Percentiles rank a stretch among this genome's conserved stretches.
Evolutionary conservation across 2,797 vertebrate genomes (phyloP).

Genomic region (Tolypeutes matacus): DNA sequence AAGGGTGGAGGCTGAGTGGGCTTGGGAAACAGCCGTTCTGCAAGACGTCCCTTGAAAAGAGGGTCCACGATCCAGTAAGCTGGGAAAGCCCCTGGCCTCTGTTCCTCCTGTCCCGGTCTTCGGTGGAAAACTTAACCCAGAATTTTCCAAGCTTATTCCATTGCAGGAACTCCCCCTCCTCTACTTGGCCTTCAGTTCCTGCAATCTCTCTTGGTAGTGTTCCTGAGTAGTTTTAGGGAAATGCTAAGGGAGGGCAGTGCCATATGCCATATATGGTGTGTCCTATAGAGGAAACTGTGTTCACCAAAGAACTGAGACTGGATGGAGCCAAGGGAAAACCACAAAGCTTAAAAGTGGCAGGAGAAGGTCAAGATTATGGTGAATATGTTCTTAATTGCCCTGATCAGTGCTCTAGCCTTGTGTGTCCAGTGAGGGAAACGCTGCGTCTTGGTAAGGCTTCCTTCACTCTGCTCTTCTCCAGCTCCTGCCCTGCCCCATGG

Average conservation of each 20-base stretch:
- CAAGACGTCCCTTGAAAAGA: neutral
- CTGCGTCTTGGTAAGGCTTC: neutral
- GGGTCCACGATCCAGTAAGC: neutral
- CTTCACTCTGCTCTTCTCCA: rapidly evolving
- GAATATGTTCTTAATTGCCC: rapidly evolving
- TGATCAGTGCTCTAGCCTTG: rapidly evolving
- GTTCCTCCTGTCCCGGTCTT: neutral
- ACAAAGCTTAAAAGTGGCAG: too few relatives aligned
- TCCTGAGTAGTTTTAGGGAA: neutral
- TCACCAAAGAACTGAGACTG: neutral
- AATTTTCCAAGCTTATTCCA: neutral
- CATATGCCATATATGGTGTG: rapidly evolving
- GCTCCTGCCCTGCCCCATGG: rapidly evolving
- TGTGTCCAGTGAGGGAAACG: rapidly evolving
- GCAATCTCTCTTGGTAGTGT: rapidly evolving
- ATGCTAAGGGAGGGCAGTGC: neutral
- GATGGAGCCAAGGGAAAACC: neutral
- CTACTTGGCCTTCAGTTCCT: neutral
- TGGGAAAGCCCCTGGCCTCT: neutral
- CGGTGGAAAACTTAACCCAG: neutral
- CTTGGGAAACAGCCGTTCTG: neutral
- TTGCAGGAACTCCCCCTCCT: too few relatives aligned
- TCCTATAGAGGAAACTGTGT: rapidly evolving
- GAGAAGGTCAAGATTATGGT: neutral
- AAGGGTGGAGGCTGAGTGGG: neutral